These are phyloP conservation scores for Lophius piscatorius DNA, from an alignment of 2,113 vertebrate genomes.

Conservation along the genomic window DNA sequence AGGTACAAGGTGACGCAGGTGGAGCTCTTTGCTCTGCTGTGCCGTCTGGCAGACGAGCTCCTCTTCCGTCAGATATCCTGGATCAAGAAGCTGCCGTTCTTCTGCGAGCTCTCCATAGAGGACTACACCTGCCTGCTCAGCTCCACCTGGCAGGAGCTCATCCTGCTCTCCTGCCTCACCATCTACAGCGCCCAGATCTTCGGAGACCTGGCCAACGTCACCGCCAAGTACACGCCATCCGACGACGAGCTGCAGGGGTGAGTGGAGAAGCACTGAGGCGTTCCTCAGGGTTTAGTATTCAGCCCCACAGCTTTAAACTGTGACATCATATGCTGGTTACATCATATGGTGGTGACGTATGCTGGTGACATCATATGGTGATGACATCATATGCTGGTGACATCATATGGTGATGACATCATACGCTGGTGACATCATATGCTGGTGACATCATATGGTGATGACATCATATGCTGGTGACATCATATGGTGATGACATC, in stretches of 20 bases:
- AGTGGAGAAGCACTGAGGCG: no score
- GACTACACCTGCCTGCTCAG: constrained; percentile 98
- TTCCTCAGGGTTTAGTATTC: no score
- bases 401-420: no score
- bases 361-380: no score
- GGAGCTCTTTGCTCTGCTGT: constrained; percentile 95
- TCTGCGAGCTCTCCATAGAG: constrained; percentile 97
- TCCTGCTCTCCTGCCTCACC: constrained; percentile 95
- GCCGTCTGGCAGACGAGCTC: constrained; percentile 95
- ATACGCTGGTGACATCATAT: no score
- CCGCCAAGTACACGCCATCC: constrained; percentile 94
- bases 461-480: no score
- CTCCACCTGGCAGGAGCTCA: constrained; percentile 97
- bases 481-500: no score
- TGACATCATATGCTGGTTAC: no score
- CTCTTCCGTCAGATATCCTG: constrained; percentile 98
- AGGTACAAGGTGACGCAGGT: constrained; percentile 98
- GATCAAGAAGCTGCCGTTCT: constrained; percentile 99
- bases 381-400: no score
- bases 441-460: no score
- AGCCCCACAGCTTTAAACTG: no score
- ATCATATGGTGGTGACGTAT: no score
- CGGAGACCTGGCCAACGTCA: constrained; percentile 93
- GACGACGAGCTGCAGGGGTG: constrained; percentile 96
- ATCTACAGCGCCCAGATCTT: constrained; percentile 97